These are phyloP conservation scores for Stomatorhinus ivindoensis DNA, from an alignment of 2,113 vertebrate genomes.

Conservation along the genomic window DNA sequence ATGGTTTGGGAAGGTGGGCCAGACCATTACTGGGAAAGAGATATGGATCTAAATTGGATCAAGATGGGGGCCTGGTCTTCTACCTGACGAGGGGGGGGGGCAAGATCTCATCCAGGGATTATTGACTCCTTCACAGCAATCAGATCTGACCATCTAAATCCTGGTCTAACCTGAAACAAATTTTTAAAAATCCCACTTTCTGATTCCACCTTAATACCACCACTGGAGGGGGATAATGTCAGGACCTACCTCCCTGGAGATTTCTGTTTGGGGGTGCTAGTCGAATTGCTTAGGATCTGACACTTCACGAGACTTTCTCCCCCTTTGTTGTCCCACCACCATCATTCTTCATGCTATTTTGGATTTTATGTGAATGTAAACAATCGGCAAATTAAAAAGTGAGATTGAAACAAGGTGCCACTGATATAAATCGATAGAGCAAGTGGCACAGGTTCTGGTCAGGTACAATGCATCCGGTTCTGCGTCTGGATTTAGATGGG, in stretches of 20 bases:
- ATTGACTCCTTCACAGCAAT: neutral
- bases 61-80: neutral
- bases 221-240: neutral
- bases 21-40: neutral
- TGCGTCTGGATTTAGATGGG: neutral
- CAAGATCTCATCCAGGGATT: neutral
- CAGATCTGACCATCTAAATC: neutral
- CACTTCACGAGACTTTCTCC: neutral
- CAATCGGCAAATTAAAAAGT: neutral
- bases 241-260: neutral
- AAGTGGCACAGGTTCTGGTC: neutral
- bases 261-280: too few relatives aligned
- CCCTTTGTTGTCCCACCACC: neutral
- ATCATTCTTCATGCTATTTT: neutral
- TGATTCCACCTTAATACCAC: neutral
- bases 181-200: neutral
- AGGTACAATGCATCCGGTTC: neutral
- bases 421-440: neutral
- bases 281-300: neutral
- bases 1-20: neutral
- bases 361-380: neutral
- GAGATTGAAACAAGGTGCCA: neutral
- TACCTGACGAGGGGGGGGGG: neutral
- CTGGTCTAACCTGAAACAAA: neutral
- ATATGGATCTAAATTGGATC: slow-evolving; percentile 18